Evolutionary conservation across 2,113 vertebrate species (phyloP).

Genomic region (Aldabrachelys gigantea): DNA sequence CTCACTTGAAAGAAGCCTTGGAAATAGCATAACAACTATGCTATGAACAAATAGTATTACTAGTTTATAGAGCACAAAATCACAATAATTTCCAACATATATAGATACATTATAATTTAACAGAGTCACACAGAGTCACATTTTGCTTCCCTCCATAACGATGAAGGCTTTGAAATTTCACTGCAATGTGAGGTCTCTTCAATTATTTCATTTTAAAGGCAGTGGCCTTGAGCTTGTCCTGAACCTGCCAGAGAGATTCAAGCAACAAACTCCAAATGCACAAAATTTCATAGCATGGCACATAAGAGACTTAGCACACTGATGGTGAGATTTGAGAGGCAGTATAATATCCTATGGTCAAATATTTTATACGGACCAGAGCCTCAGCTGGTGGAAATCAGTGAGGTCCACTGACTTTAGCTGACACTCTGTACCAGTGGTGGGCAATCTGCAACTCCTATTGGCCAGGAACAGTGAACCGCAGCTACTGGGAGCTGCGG

Average conservation of each 20-base stretch:
- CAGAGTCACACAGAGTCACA: not conserved
- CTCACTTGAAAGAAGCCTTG: not conserved
- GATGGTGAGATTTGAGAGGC: not conserved
- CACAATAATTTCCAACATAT: not conserved
- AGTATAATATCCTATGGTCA: not conserved
- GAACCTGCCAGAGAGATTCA: constrained; percentile 11
- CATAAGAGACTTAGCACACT: not conserved
- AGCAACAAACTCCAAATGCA: not conserved
- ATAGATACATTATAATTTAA: not conserved
- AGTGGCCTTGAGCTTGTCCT: constrained; percentile 24
- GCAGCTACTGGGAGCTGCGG: too few relatives aligned
- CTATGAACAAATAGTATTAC: not conserved
- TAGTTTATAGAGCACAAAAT: not conserved
- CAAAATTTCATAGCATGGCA: not conserved
- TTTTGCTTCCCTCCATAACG: constrained; percentile 2
- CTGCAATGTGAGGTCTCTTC: constrained; percentile 26
- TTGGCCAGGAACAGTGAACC: too few relatives aligned
- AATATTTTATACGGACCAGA: not conserved
- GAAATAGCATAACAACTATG: not conserved
- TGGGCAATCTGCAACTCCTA: too few relatives aligned
- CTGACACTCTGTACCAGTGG: not conserved
- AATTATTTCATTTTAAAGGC: not conserved
- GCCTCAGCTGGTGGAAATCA: not conserved
- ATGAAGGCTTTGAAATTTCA: constrained; percentile 24
- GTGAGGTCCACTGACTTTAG: not conserved